These are phyloP conservation scores for Sinotaia quadrata DNA, from an alignment of 2,888 invertebrate genomes.

Conservation along the genomic window DNA sequence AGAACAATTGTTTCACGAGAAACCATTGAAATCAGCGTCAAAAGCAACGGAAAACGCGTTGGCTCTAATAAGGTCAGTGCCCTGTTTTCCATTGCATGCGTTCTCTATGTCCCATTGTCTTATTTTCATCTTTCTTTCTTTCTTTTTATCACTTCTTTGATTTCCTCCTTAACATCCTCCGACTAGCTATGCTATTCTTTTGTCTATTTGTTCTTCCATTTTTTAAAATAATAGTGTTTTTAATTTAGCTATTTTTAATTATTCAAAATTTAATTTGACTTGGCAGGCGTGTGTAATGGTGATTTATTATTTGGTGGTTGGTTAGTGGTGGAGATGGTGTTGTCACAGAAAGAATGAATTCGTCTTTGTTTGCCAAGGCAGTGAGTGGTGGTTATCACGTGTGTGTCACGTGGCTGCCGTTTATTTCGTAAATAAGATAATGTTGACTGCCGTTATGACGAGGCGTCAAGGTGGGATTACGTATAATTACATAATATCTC, in stretches of 20 bases:
- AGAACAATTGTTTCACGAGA: slow-evolving; percentile 52
- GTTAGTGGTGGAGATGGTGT: too few relatives aligned
- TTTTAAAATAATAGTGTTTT: neutral
- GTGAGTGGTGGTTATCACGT: too few relatives aligned
- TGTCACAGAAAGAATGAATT: too few relatives aligned
- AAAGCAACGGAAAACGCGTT: slow-evolving; percentile 65
- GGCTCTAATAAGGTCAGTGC: slow-evolving; percentile 60
- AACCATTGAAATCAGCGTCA: slow-evolving; percentile 61
- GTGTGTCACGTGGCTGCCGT: too few relatives aligned
- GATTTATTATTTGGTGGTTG: too few relatives aligned
- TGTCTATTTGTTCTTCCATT: neutral
- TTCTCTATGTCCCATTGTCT: neutral
- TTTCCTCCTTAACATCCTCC: neutral
- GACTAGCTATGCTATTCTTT: neutral
- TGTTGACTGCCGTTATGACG: too few relatives aligned
- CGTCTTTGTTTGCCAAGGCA: too few relatives aligned
- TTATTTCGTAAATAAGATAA: too few relatives aligned
- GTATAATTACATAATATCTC: too few relatives aligned
- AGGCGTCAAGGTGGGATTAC: too few relatives aligned
- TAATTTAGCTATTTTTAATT: neutral
- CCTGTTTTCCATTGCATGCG: neutral
- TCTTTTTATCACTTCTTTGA: neutral
- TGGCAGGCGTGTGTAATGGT: too few relatives aligned
- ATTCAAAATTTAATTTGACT: neutral
- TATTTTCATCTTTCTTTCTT: neutral